A percentile compares a stretch with the other conserved stretches of the same genome.
Evolutionary conservation across 2,797 vertebrate genomes (phyloP).

Genomic region (Lutjanus argentimaculatus): DNA sequence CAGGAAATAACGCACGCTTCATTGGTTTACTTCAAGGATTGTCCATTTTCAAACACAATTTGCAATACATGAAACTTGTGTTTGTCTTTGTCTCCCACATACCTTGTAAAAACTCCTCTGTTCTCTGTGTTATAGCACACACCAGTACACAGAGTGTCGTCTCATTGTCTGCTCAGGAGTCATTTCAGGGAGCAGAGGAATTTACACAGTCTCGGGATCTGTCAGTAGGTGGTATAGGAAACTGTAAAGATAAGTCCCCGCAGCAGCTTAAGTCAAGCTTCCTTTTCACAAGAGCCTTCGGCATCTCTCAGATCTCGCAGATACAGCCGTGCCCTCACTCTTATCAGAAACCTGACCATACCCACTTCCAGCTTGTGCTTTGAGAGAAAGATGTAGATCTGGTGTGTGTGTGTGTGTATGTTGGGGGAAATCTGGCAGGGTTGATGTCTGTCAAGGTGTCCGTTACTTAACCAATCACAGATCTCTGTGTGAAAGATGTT

Average conservation of each 20-base stretch:
- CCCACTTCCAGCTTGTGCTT: slow-evolving; percentile 71
- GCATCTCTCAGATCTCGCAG: slow-evolving; percentile 81
- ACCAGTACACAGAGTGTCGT: slow-evolving; percentile 81
- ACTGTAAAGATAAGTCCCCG: slow-evolving; percentile 84
- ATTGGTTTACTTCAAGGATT: slow-evolving; percentile 65
- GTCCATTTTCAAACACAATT: slow-evolving; percentile 67
- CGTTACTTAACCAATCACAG: slow-evolving; percentile 47
- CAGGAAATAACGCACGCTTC: slow-evolving; percentile 31
- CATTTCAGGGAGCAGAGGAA: slow-evolving; percentile 78
- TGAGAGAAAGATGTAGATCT: slow-evolving; percentile 60
- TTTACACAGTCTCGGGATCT: slow-evolving; percentile 81
- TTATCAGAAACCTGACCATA: slow-evolving; percentile 80
- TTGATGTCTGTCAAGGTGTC: slow-evolving; percentile 49
- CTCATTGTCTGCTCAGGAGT: slow-evolving; percentile 83
- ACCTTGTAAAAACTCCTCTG: slow-evolving; percentile 82
- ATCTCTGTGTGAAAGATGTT: slow-evolving; percentile 44
- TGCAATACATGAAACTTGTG: slow-evolving; percentile 64
- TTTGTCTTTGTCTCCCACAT: slow-evolving; percentile 78
- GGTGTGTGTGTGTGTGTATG: neutral
- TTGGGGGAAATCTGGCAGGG: slow-evolving; percentile 2
- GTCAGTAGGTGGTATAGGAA: slow-evolving; percentile 83
- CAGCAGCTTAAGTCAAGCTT: slow-evolving; percentile 75
- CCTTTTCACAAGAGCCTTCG: slow-evolving; percentile 77
- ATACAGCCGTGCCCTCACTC: slow-evolving; percentile 70
- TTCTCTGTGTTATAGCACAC: slow-evolving; percentile 74